A percentile compares a stretch with the other conserved stretches of the same genome.
Evolutionary conservation across 92 coral and sea anemone genomes (phyloP).

Genomic region (Galaxea fascicularis): DNA sequence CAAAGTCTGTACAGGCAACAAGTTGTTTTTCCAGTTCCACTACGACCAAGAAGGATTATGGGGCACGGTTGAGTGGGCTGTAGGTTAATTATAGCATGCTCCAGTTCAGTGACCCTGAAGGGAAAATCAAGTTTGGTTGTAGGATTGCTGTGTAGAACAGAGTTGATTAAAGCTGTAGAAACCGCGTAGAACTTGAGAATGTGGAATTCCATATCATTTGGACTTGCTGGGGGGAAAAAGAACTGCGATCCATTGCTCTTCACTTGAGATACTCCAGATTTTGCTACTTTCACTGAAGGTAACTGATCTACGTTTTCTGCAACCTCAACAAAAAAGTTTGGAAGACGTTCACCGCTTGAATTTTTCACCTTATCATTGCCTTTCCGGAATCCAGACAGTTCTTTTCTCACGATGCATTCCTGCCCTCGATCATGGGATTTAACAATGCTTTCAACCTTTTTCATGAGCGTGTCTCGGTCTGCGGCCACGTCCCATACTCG

Average conservation of each 20-base stretch:
- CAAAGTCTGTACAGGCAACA: conserved; percentile 97
- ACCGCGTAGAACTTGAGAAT: conserved; percentile 95
- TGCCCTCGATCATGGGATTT: conserved; percentile 92
- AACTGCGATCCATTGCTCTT: conserved; percentile 38
- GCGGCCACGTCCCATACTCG: conserved; percentile 95
- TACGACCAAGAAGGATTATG: conserved; percentile 92
- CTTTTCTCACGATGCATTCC: conserved; percentile 86
- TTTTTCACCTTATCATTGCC: conserved; percentile 29
- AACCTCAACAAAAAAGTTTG: conserved; percentile 60
- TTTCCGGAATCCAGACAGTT: conserved; percentile 76
- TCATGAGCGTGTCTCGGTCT: conserved; percentile 75
- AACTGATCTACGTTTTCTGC: conserved; percentile 41
- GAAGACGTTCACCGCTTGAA: conserved; percentile 56
- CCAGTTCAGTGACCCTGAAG: conserved; percentile 93
- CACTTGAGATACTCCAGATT: not conserved
- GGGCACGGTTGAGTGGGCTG: conserved; percentile 74
- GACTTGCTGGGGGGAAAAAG: conserved; percentile 95
- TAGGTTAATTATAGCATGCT: conserved; percentile 91
- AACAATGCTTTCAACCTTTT: conserved; percentile 82
- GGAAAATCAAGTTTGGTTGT: conserved; percentile 86
- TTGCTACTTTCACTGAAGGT: conserved; percentile 1
- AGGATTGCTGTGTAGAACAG: conserved; percentile 69
- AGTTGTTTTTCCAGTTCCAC: conserved; percentile 99
- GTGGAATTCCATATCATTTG: conserved; percentile 94
- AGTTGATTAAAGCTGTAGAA: conserved; percentile 84